Evolutionary conservation across 2,113 vertebrate genomes (phyloP), one percentile per base, ranked within the genome.

Genomic region (Vidua chalybeata): DNA sequence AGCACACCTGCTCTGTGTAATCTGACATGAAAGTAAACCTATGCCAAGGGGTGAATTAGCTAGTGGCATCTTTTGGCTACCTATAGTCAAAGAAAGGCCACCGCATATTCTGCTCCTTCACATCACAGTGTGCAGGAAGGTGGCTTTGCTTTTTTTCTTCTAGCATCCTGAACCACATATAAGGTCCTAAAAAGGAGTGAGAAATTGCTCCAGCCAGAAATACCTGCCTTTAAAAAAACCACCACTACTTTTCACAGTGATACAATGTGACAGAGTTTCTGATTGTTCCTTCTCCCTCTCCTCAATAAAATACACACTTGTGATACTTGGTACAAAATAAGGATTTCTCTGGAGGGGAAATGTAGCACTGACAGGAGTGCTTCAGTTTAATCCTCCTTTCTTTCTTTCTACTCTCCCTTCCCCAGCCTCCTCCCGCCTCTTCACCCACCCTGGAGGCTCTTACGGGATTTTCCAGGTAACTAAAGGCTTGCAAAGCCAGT

Each of bases 331-430:
- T 49, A 83, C 83, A 85, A 72, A 96, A 51, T 58, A 77, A 89
- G 84, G 54, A 88, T 96, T 97, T 94, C 71, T 93, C 66, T 84
- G 64, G 72, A 80, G 67, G 90, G 81, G 93, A 96, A 94, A 95
- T 88, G 92, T 27, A 77, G 83, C 68, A 59, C 67, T 76, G 95
- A 91, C 39, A 93, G 41, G 13, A 80, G 13, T 27, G 33, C 55
- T 92, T 71, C 80, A 77, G 91, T 96, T 88, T 95, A 97, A 96
- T 91, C 85, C 74, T 96, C 39, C 75, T 87, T 61, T 43, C 51
- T 77, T 86, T 64, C 61, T 58, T 82, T 35, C 39, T 18, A 17
- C 46, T 86, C 31, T 86, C 30, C 19, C 30, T 82, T 83, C 54
- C 11, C 5, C 76, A 76, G 27, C 30, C 45, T 79, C 45, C 49